A percentile compares a stretch with the other conserved stretches of the same genome.
These are phyloP conservation scores for Laticauda laticaudata DNA, from an alignment of 2,113 vertebrate species.

Conservation along the genomic window DNA sequence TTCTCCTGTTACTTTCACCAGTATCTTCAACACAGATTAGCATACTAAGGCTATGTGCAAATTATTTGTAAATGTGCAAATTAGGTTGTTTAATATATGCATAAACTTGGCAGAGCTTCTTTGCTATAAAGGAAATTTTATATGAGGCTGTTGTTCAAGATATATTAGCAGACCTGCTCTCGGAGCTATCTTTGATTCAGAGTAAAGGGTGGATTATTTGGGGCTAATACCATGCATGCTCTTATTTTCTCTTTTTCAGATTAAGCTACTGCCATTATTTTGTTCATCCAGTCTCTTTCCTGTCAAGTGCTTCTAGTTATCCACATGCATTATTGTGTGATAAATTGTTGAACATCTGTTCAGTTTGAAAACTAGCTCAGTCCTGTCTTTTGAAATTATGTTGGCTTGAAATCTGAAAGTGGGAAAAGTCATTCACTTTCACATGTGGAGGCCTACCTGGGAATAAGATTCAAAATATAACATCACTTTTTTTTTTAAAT, in stretches of 20 bases:
- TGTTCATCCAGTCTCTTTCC: neutral
- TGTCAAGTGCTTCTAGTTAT: neutral
- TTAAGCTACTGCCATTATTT: neutral
- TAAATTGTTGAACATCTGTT: neutral
- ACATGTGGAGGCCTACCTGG: neutral
- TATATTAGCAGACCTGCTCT: neutral
- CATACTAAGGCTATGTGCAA: slow-evolving; percentile 24
- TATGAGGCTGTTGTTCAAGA: neutral
- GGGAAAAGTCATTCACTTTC: neutral
- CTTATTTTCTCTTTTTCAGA: neutral
- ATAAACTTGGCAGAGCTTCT: slow-evolving; percentile 10
- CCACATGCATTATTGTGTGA: neutral
- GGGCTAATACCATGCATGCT: neutral
- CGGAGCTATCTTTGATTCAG: neutral
- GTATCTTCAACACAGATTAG: slow-evolving; percentile 26
- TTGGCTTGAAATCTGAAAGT: neutral
- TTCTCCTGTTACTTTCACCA: slow-evolving; percentile 24
- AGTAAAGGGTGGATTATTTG: neutral
- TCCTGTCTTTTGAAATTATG: neutral
- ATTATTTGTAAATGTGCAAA: slow-evolving; percentile 40
- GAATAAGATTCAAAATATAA: neutral
- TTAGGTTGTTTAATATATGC: slow-evolving; percentile 35
- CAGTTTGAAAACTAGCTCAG: neutral
- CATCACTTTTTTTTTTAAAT: neutral
- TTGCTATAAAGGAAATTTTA: slow-evolving; percentile 2